Conservation (phyloP, 2,797 vertebrate species). For the Mormyrus proboscirostris region DNA sequence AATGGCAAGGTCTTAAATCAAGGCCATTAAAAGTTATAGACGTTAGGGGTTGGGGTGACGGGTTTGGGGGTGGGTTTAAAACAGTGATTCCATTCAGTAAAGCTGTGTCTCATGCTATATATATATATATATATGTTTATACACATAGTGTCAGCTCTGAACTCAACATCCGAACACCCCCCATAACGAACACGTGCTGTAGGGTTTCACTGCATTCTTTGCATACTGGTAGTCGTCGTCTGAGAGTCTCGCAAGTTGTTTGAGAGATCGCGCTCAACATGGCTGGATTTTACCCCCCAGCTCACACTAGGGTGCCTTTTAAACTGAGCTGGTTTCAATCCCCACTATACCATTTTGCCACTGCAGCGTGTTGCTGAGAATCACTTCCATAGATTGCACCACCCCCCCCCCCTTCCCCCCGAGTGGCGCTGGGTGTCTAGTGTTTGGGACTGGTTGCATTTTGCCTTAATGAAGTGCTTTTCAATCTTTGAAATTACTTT, state of each 20-base stretch:
- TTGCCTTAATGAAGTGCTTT: neutral
- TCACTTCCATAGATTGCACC: neutral
- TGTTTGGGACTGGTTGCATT: neutral
- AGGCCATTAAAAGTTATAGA: conserved; percentile 20
- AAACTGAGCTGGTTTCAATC: neutral
- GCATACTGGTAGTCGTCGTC: neutral
- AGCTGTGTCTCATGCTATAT: neutral
- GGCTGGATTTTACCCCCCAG: neutral
- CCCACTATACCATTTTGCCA: neutral
- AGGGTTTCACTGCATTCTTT: neutral
- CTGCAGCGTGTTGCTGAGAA: neutral
- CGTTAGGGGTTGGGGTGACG: neutral
- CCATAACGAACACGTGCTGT: neutral
- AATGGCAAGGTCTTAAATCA: conserved; percentile 10
- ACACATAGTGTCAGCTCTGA: neutral
- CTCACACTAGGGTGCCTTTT: neutral
- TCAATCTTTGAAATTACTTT: neutral
- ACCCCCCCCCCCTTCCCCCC: neutral
- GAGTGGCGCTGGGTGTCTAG: neutral
- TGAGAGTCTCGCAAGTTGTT: neutral
- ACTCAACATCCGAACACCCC: neutral
- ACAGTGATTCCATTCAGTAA: neutral
- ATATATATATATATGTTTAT: neutral
- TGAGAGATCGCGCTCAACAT: neutral
- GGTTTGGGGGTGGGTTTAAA: neutral